These are phyloP conservation scores for Phymorhynchus buccinoides DNA, from an alignment of 1,140 invertebrate species.

Conservation along the genomic window DNA sequence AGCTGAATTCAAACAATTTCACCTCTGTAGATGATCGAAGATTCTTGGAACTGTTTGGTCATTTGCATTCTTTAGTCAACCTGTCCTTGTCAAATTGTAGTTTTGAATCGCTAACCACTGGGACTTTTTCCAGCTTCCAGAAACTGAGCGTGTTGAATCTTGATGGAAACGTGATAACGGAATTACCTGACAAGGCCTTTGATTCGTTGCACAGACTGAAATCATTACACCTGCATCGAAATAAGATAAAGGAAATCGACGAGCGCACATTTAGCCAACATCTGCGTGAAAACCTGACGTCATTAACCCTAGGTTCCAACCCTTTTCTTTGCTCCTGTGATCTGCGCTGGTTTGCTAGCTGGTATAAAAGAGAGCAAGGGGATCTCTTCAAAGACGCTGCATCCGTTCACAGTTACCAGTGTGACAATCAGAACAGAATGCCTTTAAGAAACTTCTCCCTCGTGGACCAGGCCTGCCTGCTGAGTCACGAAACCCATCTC, in stretches of 20 bases:
- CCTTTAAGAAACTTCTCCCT: background rate
- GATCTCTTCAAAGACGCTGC: background rate
- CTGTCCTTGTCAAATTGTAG: background rate
- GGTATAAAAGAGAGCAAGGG: background rate
- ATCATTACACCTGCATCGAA: background rate
- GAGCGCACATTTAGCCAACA: background rate
- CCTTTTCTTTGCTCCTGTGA: constrained; percentile 33
- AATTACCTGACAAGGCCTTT: background rate
- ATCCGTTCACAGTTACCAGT: background rate
- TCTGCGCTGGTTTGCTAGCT: constrained; percentile 27
- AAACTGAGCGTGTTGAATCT: background rate
- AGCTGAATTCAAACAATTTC: background rate
- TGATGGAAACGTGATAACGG: background rate
- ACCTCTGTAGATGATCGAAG: background rate
- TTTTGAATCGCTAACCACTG: background rate
- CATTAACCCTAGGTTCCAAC: constrained; percentile 11
- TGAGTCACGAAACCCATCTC: background rate
- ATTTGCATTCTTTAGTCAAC: background rate
- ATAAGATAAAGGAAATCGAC: background rate
- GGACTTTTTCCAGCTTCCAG: background rate
- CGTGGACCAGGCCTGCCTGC: constrained; percentile 23
- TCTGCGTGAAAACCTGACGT: background rate
- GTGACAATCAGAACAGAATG: background rate
- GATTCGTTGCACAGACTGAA: constrained; percentile 1
- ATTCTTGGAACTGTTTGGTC: constrained; percentile 8